Evolutionary conservation across 2,797 vertebrate genomes (phyloP).

Genomic region (Decapterus maruadsi): DNA sequence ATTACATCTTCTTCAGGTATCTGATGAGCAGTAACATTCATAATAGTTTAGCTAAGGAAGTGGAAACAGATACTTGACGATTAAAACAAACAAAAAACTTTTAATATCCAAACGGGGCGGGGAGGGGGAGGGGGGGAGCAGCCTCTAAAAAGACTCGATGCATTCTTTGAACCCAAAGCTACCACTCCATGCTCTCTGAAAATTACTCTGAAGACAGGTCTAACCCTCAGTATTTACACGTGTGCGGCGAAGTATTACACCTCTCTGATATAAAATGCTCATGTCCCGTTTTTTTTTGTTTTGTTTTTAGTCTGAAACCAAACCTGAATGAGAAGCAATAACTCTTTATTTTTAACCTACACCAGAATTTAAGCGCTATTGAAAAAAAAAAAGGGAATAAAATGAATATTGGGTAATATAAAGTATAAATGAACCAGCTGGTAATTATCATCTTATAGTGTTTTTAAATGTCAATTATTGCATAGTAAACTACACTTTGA

Average conservation of each 20-base stretch:
- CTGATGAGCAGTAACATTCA: slow-evolving; percentile 78
- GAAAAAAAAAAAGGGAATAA: slow-evolving; percentile 4
- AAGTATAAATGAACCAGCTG: slow-evolving; percentile 48
- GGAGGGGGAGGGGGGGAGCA: slow-evolving; percentile 31
- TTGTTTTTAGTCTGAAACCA: slow-evolving; percentile 15
- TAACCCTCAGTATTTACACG: slow-evolving; percentile 70
- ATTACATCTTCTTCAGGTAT: slow-evolving; percentile 56
- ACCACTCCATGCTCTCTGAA: slow-evolving; percentile 72
- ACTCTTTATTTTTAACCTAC: slow-evolving; percentile 33
- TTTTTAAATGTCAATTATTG: slow-evolving; percentile 71
- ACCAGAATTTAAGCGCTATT: slow-evolving; percentile 41
- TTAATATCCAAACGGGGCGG: slow-evolving; percentile 54
- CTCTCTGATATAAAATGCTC: slow-evolving; percentile 64
- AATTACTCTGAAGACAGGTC: slow-evolving; percentile 49
- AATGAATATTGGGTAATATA: slow-evolving; percentile 42
- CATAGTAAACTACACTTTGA: slow-evolving; percentile 83
- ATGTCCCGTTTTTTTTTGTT: slow-evolving; percentile 4
- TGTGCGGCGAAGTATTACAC: slow-evolving; percentile 64
- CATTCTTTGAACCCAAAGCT: slow-evolving; percentile 67
- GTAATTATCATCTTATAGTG: slow-evolving; percentile 56
- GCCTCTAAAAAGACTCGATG: slow-evolving; percentile 70
- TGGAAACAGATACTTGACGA: slow-evolving; percentile 41
- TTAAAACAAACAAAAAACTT: slow-evolving; percentile 42
- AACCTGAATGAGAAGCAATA: slow-evolving; percentile 43
- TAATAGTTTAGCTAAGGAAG: slow-evolving; percentile 61